phyloP scores from a whole-genome alignment of 2,113 vertebrate genomes.

The Syngnathus typhle region DNA sequence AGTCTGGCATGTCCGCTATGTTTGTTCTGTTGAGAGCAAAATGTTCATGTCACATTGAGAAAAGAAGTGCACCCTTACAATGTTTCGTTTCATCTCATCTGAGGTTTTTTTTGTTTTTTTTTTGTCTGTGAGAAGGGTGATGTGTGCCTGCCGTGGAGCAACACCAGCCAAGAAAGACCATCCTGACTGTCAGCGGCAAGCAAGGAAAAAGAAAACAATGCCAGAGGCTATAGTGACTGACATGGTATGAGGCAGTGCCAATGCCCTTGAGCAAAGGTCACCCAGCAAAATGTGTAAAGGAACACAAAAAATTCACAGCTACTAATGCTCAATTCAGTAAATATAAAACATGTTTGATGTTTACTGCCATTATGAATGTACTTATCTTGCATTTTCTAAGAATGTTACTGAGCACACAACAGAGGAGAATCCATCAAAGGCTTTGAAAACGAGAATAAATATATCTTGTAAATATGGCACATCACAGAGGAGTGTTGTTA shows the following conservation, averaged over 20 bases:
- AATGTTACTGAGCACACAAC: not conserved
- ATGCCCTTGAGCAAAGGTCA: constrained; percentile 10
- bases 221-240: constrained; percentile 6
- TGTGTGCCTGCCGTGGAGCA: constrained; percentile 10
- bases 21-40: constrained; percentile 1
- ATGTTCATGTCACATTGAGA: constrained; percentile 2
- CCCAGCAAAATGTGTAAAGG: not conserved
- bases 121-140: not conserved
- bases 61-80: not conserved
- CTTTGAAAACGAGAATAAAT: not conserved
- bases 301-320: not conserved
- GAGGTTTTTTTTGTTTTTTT: not conserved
- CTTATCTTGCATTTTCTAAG: not conserved
- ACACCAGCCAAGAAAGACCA: constrained; percentile 5
- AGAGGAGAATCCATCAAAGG: not conserved
- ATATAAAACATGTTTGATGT: not conserved
- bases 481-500: no score
- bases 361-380: not conserved
- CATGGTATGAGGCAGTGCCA: constrained; percentile 9
- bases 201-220: constrained; percentile 4
- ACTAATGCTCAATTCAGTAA: constrained; percentile 1
- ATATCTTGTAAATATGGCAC: not conserved
- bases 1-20: not conserved
- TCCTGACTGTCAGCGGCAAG: not conserved
- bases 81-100: not conserved